Evolutionary conservation across 2,888 invertebrate genomes (phyloP), one percentile per base, ranked within the genome.

Genomic region (Balanococcus diminutus): DNA sequence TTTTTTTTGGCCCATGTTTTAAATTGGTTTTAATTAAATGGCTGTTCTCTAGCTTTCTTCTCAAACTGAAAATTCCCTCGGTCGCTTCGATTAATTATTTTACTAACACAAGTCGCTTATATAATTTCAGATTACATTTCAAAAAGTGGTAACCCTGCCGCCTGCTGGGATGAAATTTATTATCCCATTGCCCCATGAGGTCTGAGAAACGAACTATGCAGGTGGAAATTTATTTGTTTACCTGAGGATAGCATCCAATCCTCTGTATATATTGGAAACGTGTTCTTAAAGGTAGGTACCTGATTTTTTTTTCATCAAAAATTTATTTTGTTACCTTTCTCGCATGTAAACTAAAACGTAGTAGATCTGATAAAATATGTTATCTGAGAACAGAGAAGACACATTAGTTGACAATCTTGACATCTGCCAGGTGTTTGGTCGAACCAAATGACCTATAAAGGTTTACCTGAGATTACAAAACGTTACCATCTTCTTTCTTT

Each of bases 21-120:
- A 75, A 75, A 75, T 75, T 75, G 75, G 32, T 31, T 14, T 75
- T 75, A 75, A 75, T 75, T 75, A 75, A 28, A 67, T 67, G 25
- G 9, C 28, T 11, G 28, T 51, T 51, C 1, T 3, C 25, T n/a
- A 32, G 32, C 75, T 32, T 75, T 75, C 14, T 75, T 75, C 4
- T 75, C 5, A 19, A 75, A 31, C 28, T 31, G 28, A 36, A 75
- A 75, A 75, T 67, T 67, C 28, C 32, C 75, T 1, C 75, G 75
- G 75, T 32, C 75, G 36, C 25, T 25, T 25, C 61, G 28, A 28
- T 67, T 67, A 67, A 67, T 67, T 67, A 14, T 51, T 51, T 19
- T 6, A 8, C n/a, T 19, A 51, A 51, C 6, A 51, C n/a, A n/a
- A n/a, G 42, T 19, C 36, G 36, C 8, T 6, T 6, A 36, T 36